Evolutionary conservation across 1,140 invertebrate genomes (phyloP), one percentile per base, ranked within the genome.

Genomic region (Lucilia sericata): DNA sequence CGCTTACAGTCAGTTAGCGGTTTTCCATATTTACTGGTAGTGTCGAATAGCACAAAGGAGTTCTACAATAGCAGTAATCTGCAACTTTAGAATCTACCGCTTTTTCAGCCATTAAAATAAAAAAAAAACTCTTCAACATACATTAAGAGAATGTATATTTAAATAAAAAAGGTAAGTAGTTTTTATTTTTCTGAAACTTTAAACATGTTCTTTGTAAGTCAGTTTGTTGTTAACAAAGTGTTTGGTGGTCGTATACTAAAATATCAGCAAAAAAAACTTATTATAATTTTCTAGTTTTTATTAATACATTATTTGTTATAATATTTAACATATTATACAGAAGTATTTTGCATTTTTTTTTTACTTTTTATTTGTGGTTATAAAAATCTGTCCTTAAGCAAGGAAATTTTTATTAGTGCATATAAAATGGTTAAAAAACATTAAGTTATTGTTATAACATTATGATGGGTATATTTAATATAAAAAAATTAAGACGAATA

Each of bases 341-440:
- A 21, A 70, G 10, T 70, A 70, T 70, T 70, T 70, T 70, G 65
- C 65, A 65, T 65, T 21, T 21, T 21, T 21, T 70, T 25, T 70
- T 25, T 17, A 60, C n/a, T 42, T 70, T 21, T 70, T 70, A 70
- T 70, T 70, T 25, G 9, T 25, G 65, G 19, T n/a, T n/a, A 10
- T 21, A 70, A 70, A 70, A 70, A 70, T 70, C 65, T 70, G 65
- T 70, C 65, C 65, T 70, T 3, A 70, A 70, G 65, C 65, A 21
- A 70, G 42, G 42, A 42, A 70, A 70, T 70, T 70, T 25, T 19
- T 19, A 19, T 65, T 30, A 30, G n/a, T 9, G 3, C 60, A 70
- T 70, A 70, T 21, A 25, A 70, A 70, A 70, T 25, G n/a, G 65
- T 21, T 70, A 70, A 70, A 42, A 42, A 70, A 70, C 60, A 21